Evolutionary conservation across 1,140 invertebrate genomes (phyloP).

Genomic region (Pseudomyrmex cubaensis): DNA sequence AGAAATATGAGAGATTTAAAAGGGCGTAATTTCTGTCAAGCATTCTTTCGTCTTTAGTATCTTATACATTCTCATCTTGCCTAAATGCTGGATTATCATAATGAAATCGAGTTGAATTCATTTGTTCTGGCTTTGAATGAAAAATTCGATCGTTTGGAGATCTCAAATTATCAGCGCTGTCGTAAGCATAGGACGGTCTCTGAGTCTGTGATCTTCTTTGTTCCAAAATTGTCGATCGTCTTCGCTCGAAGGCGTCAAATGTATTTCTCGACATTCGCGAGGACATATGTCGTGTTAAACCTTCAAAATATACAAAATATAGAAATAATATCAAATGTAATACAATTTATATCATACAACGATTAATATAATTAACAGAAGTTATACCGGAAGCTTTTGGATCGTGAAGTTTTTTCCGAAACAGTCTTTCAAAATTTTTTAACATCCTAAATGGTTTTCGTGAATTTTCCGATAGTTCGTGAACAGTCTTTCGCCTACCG

Average conservation of each 20-base stretch:
- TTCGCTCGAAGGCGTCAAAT: slow-evolving; percentile 57
- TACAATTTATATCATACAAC: background rate
- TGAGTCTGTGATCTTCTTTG: background rate
- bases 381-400: slow-evolving; percentile 71
- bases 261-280: slow-evolving; percentile 53
- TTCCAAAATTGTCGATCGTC: slow-evolving; percentile 61
- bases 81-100: slow-evolving; percentile 47
- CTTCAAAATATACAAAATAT: slow-evolving; percentile 50
- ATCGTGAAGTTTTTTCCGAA: slow-evolving; percentile 75
- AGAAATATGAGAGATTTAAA: too few relatives aligned
- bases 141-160: background rate
- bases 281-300: slow-evolving; percentile 55
- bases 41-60: background rate
- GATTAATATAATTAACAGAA: background rate
- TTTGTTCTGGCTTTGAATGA: background rate
- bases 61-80: slow-evolving; percentile 34
- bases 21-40: too few relatives aligned
- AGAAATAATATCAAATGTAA: slow-evolving; percentile 1
- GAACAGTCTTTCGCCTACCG: slow-evolving; percentile 75
- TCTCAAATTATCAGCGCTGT: slow-evolving; percentile 46
- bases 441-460: slow-evolving; percentile 63
- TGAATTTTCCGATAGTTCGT: slow-evolving; percentile 70
- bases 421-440: slow-evolving; percentile 76
- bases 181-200: slow-evolving; percentile 57
- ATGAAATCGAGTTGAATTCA: slow-evolving; percentile 4